Evolutionary conservation across 2,113 vertebrate species (phyloP).

Genomic region (Dasyprocta punctata): DNA sequence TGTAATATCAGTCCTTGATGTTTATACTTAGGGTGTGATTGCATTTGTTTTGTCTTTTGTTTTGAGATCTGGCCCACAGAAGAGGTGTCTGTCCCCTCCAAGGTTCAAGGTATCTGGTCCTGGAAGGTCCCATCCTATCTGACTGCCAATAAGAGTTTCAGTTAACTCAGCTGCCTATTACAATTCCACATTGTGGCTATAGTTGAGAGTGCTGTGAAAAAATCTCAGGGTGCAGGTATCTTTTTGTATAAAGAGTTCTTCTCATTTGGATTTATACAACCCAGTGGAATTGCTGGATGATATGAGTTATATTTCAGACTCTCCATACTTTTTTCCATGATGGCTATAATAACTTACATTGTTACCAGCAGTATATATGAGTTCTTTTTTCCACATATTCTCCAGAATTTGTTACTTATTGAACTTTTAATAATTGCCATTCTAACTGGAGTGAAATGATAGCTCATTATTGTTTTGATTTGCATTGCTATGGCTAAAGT

Average conservation of each 20-base stretch:
- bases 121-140: too few species aligned
- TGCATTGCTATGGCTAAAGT: neutral
- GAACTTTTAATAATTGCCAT: neutral
- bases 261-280: neutral
- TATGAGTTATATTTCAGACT: neutral
- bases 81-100: too few species aligned
- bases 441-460: neutral
- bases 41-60: too few species aligned
- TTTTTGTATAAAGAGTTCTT: neutral
- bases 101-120: too few species aligned
- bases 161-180: too few species aligned
- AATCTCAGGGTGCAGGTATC: neutral
- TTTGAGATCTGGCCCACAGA: too few species aligned
- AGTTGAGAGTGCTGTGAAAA: neutral
- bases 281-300: neutral
- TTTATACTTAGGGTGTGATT: too few species aligned
- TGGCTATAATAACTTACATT: neutral
- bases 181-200: neutral
- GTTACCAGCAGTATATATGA: neutral
- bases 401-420: neutral
- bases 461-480: neutral
- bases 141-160: too few species aligned
- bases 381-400: neutral
- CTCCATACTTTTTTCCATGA: neutral
- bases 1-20: too few species aligned